phyloP scores from a whole-genome alignment of 2,888 invertebrate genomes.

The Boloria euphrosyne region DNA sequence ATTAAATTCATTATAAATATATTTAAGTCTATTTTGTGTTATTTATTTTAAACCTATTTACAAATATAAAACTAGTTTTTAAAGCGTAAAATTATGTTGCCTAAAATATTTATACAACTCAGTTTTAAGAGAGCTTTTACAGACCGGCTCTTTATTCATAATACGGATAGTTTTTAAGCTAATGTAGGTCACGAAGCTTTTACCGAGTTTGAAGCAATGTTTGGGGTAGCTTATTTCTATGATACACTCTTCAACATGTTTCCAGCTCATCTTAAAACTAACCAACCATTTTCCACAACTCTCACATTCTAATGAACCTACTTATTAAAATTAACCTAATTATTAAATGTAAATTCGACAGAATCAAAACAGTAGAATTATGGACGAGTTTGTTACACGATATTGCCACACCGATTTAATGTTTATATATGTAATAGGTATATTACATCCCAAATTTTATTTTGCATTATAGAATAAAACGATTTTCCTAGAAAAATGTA shows the following conservation, averaged over 20 bases:
- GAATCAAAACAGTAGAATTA: too few species aligned
- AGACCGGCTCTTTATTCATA: constrained; percentile 12
- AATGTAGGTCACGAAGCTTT: constrained; percentile 24
- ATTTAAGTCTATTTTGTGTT: too few species aligned
- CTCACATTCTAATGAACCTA: not conserved
- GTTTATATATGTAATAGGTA: too few species aligned
- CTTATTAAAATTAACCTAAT: too few species aligned
- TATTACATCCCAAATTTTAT: too few species aligned
- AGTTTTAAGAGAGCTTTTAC: constrained; percentile 3
- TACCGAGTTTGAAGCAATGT: constrained; percentile 18
- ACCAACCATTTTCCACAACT: constrained; percentile 14
- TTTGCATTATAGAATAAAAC: too few species aligned
- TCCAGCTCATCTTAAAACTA: constrained; percentile 13
- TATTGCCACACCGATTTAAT: too few species aligned
- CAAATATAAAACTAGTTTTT: not conserved
- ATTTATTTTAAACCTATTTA: not conserved
- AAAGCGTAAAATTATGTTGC: not conserved
- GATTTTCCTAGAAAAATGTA: too few species aligned
- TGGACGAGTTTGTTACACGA: too few species aligned
- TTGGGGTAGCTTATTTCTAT: constrained; percentile 17
- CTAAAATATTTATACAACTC: not conserved
- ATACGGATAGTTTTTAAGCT: constrained; percentile 10
- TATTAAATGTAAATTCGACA: too few species aligned
- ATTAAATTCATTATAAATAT: not conserved
- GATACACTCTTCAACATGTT: constrained; percentile 13